Conservation (phyloP, 2,797 vertebrate genomes). For the Gallinago stenura region DNA sequence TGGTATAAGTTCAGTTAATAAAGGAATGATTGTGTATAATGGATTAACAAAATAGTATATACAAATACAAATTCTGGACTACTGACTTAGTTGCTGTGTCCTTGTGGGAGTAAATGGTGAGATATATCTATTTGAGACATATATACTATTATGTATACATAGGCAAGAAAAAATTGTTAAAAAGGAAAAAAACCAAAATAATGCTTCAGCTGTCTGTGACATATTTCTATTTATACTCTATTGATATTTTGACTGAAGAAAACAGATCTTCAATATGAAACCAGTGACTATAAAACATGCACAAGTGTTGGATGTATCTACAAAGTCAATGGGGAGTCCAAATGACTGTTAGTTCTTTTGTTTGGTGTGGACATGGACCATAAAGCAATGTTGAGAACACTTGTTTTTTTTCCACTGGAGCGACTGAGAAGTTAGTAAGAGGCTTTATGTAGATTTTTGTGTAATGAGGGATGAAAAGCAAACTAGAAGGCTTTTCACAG, state of each 20-base stretch:
- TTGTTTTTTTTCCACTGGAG: neutral
- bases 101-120: neutral
- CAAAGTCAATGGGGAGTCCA: neutral
- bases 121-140: neutral
- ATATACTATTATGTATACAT: neutral
- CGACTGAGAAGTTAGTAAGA: neutral
- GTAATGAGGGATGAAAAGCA: neutral
- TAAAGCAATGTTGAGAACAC: neutral
- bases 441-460: neutral
- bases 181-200: neutral
- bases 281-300: neutral
- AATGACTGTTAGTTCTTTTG: neutral
- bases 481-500: neutral
- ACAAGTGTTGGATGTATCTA: neutral
- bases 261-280: neutral
- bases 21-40: neutral
- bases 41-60: neutral
- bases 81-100: neutral
- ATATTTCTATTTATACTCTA: neutral
- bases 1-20: neutral
- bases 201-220: neutral
- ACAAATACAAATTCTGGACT: neutral
- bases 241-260: neutral
- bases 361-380: neutral
- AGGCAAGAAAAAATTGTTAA: neutral